Evolutionary conservation across 2,888 invertebrate species (phyloP), one percentile per base, ranked within the genome.

Genomic region (Drosophila borealis): DNA sequence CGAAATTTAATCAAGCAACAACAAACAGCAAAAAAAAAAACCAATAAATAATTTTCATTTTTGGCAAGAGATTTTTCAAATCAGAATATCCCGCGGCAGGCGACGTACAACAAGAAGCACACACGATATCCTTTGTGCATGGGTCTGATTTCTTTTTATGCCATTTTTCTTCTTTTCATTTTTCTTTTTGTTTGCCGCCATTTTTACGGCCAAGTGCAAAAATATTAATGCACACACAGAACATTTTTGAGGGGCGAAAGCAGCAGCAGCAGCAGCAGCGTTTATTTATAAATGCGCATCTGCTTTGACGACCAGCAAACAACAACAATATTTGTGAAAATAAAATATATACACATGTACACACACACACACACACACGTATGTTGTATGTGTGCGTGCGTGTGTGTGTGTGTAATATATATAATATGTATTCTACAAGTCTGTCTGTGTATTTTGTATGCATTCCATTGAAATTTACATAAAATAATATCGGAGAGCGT

Each of bases 221-320:
- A 56, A 56, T 51, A 53, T 56, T n/a, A 39, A 39, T 39, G 37
- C 37, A 39, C 13, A 36, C 36, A 13, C 13, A 36, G 11, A 36
- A 36, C 11, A 36, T 25, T 51, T 6, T 37, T 9, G 3, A 10
- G 25, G 3, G 4, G n/a, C 4, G 49, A 46, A 65, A 59, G 50
- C 56, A 48, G 36, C 53, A 54, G 61, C 17, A 17, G 17, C 17
- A 17, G 17, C 17, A 17, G 17, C 50, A 54, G 54, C 19, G 53
- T 70, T 65, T 74, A 70, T 70, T 74, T 66, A 74, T 62, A 70
- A 74, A 74, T 75, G 75, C 54, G 70, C 76, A 75, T 75, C 59
- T 66, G 62, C 59, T 60, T 56, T 19, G 57, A 51, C 39, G 51
- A 36, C 51, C 51, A 36, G 51, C 54, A 65, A 37, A 29, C 29